These are phyloP conservation scores for Euura saliciscinereae DNA, from an alignment of 1,140 invertebrate genomes.

Conservation along the genomic window DNA sequence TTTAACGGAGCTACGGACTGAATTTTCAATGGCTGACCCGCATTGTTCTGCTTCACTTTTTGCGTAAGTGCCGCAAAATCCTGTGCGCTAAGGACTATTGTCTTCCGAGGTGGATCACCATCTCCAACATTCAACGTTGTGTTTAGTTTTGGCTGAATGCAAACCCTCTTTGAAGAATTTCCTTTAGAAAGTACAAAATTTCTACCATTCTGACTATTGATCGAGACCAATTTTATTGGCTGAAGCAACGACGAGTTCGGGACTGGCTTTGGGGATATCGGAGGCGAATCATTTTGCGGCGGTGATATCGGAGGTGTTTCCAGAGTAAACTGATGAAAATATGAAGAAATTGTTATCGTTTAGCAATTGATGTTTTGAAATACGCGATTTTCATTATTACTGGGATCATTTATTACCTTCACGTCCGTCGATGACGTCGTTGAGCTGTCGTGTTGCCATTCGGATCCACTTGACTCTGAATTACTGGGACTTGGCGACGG, in stretches of 20 bases:
- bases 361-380: background rate
- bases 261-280: slow-evolving; percentile 36
- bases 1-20: slow-evolving; percentile 33
- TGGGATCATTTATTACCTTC: slow-evolving; percentile 25
- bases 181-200: slow-evolving; percentile 35
- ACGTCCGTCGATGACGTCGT: slow-evolving; percentile 18
- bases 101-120: slow-evolving; percentile 45
- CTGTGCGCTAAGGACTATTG: slow-evolving; percentile 58
- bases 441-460: slow-evolving; percentile 34
- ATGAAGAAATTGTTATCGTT: slow-evolving; percentile 9
- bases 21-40: slow-evolving; percentile 39
- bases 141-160: slow-evolving; percentile 35
- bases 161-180: slow-evolving; percentile 38
- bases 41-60: slow-evolving; percentile 45
- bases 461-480: slow-evolving; percentile 40
- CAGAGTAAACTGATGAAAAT: slow-evolving; percentile 35
- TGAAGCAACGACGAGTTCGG: slow-evolving; percentile 24
- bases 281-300: slow-evolving; percentile 38
- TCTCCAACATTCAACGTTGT: slow-evolving; percentile 4
- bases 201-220: slow-evolving; percentile 29
- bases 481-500: slow-evolving; percentile 44
- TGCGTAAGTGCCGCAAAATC: slow-evolving; percentile 59
- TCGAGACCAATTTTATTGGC: slow-evolving; percentile 34
- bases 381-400: background rate
- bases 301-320: slow-evolving; percentile 54